Percentiles rank a stretch among this genome's conserved stretches.
Evolutionary conservation across 2,113 vertebrate genomes (phyloP).

Genomic region (Pachyramphus minor): DNA sequence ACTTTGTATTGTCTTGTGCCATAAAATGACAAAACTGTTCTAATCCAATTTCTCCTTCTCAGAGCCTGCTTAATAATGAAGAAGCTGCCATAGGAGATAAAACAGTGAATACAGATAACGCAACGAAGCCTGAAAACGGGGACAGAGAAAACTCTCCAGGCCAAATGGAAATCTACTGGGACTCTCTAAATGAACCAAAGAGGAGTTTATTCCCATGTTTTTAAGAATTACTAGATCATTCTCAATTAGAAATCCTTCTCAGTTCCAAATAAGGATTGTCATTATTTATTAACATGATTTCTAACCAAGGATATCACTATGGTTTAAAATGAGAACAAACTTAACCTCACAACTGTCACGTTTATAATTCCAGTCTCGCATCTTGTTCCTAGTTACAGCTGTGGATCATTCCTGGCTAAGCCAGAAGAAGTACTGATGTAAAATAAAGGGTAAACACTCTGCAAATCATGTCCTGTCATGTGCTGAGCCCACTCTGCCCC

Average conservation of each 20-base stretch:
- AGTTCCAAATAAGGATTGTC: background rate
- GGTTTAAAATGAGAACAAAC: background rate
- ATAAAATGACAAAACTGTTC: background rate
- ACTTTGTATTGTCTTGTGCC: background rate
- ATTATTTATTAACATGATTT: background rate
- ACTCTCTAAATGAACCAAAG: constrained; percentile 11
- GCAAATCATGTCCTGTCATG: background rate
- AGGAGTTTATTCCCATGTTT: background rate
- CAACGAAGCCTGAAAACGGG: background rate
- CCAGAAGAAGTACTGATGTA: background rate
- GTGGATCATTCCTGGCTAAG: background rate
- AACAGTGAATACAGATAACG: constrained; percentile 16
- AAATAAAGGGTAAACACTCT: background rate
- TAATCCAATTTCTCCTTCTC: background rate
- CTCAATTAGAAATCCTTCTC: background rate
- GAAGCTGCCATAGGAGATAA: constrained; percentile 18
- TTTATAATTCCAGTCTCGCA: background rate
- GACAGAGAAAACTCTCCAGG: constrained; percentile 38
- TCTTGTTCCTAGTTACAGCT: background rate
- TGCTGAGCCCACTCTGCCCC: background rate
- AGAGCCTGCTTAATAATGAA: constrained; percentile 12
- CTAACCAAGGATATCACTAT: background rate
- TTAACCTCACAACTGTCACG: background rate
- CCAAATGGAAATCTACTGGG: constrained; percentile 15
- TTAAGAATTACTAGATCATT: background rate